Percentiles rank a stretch among this genome's conserved stretches.
phyloP scores from a whole-genome alignment of 2,113 vertebrate genomes.

The Centropristis striata region DNA sequence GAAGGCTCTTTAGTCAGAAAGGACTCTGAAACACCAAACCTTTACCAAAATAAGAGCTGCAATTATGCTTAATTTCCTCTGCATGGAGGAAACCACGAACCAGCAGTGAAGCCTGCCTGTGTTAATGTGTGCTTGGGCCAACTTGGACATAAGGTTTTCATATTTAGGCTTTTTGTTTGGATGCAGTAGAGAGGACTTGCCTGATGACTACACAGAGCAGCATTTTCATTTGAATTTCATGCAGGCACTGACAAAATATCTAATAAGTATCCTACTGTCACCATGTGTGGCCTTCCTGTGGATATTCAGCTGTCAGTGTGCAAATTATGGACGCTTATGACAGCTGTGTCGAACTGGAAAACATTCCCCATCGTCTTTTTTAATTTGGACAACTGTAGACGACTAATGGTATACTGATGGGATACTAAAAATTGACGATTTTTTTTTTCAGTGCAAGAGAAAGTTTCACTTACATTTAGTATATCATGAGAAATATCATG shows the following conservation, averaged over 20 bases:
- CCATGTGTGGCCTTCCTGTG: not conserved
- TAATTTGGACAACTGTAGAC: not conserved
- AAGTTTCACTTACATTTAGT: not conserved
- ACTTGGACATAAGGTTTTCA: not conserved
- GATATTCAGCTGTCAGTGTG: not conserved
- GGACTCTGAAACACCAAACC: no score
- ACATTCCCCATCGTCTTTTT: not conserved
- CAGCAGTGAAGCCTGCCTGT: not conserved
- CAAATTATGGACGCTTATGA: constrained; percentile 1
- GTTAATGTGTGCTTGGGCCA: not conserved
- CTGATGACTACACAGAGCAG: not conserved
- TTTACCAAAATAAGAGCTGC: not conserved
- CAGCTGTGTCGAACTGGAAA: not conserved
- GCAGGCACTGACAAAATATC: not conserved
- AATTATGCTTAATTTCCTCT: constrained; percentile 18
- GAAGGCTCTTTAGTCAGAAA: not conserved
- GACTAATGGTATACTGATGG: not conserved
- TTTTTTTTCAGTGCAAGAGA: not conserved
- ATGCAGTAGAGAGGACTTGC: not conserved
- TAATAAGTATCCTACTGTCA: not conserved
- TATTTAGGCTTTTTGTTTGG: not conserved
- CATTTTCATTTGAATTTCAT: not conserved
- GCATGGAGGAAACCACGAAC: not conserved
- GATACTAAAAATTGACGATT: not conserved
- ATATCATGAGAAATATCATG: not conserved